These are phyloP conservation scores for Geodia barretti DNA, from an alignment of 37 sponge, comb jelly and placozoan genomes.

Conservation along the genomic window DNA sequence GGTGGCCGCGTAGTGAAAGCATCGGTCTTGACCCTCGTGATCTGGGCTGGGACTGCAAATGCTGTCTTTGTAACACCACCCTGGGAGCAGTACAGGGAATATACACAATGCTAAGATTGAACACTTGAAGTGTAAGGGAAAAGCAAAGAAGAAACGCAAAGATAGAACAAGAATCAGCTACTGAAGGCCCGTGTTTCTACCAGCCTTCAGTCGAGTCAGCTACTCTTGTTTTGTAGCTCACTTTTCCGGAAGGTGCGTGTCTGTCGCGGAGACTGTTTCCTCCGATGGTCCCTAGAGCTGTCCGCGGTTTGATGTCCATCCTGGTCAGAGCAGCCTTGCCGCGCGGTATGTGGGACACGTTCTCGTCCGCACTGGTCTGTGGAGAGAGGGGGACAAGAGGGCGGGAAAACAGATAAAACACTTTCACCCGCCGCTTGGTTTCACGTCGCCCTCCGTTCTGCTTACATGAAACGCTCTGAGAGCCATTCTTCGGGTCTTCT, in stretches of 20 bases:
- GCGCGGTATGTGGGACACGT: background rate
- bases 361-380: background rate
- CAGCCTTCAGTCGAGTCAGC: too few relatives aligned
- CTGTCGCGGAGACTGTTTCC: constrained; percentile 1
- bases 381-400: background rate
- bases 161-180: too few relatives aligned
- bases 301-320: constrained; percentile 38
- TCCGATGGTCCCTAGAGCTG: constrained; percentile 35
- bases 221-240: too few relatives aligned
- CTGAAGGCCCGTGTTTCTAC: too few relatives aligned
- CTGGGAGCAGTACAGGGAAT: too few relatives aligned
- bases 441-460: background rate
- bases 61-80: too few relatives aligned
- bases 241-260: background rate
- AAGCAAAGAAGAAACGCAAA: too few relatives aligned
- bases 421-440: too few relatives aligned
- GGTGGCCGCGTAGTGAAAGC: background rate
- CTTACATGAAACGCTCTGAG: constrained; percentile 6
- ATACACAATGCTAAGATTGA: too few relatives aligned
- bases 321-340: constrained; percentile 21
- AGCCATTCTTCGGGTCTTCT: constrained; percentile 3
- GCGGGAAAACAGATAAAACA: too few relatives aligned
- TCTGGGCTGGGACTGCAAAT: background rate
- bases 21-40: background rate
- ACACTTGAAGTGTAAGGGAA: too few relatives aligned